Conservation (phyloP, 2,888 invertebrate genomes). For the Lymantria dispar region DNA sequence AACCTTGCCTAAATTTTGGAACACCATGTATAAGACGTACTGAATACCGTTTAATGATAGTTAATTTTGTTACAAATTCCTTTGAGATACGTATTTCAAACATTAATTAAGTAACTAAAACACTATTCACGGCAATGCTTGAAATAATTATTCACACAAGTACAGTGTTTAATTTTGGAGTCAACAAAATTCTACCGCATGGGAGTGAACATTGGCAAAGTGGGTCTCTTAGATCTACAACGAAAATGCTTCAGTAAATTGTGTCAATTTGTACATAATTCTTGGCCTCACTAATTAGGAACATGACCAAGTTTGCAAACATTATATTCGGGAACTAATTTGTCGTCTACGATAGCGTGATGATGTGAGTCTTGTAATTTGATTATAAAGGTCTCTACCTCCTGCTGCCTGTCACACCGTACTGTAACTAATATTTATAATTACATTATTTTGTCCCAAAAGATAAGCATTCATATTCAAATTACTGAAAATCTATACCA, state of each 20-base stretch:
- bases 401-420: slow-evolving; percentile 21
- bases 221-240: not conserved
- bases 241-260: slow-evolving; percentile 21
- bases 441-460: slow-evolving; percentile 1
- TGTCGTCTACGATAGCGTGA: slow-evolving; percentile 33
- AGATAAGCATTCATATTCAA: too few species aligned
- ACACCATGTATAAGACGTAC: too few species aligned
- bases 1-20: too few species aligned
- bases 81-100: slow-evolving; percentile 3
- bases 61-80: slow-evolving; percentile 10
- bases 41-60: too few species aligned
- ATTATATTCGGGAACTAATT: slow-evolving; percentile 42
- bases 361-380: slow-evolving; percentile 35
- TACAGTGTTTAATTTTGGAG: not conserved
- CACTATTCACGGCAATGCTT: not conserved
- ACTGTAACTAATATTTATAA: slow-evolving; percentile 23
- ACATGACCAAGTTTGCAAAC: slow-evolving; percentile 45
- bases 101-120: slow-evolving; percentile 12
- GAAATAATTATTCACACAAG: slow-evolving; percentile 5
- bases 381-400: slow-evolving; percentile 28
- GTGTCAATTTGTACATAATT: slow-evolving; percentile 44
- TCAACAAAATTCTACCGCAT: not conserved
- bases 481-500: too few species aligned
- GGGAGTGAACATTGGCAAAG: not conserved
- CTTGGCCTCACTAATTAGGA: slow-evolving; percentile 38